Base-by-base conservation (phyloP, 2,888 invertebrate genomes). In the Cerastis rubricosa region DNA sequence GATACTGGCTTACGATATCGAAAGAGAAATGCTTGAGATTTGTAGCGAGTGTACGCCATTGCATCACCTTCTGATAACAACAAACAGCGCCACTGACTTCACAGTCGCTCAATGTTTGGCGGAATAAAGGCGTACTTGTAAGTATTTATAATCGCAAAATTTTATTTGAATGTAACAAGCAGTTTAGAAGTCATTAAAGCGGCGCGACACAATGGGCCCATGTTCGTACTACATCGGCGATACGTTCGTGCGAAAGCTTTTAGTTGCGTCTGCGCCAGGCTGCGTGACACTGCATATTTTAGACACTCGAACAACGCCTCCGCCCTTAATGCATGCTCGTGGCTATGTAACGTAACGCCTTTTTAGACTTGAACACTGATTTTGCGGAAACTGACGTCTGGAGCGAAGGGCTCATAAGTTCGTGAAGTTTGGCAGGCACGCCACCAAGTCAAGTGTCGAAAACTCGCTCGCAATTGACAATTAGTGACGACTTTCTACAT, bases 211-310 rank as follows among this genome's bases (percentile, higher is more conserved):
- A 87, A 86, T 86, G 68, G 80, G 40, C 17, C 67, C 65, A 65
- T 83, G 83, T 86, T 73, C 78, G 17, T 69, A 71, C 43, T 51
- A 71, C 78, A 66, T 75, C 75, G 71, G 70, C 54, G 74, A 73
- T 68, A 86, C 22, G 76, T 81, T 77, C 65, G 66, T 80, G 88
- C 85, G 77, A 86, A 87, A 86, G 83, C 83, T 87, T 83, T 79
- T 79, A 74, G 75, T 68, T 80, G 61, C 78, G 67, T 78, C 72
- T 74, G 80, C 64, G 76, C 35, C 25, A 71, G 71, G 76, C 76
- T 67, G 84, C 90, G 87, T 90, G 91, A 84, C 85, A 65, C 2
- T 79, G 90, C 89, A 90, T 90, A 90, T 85, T 86, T 84, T 85
- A 87, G 78, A 77, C 74, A 79, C 78, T 80, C 78, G 66, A 86